Evolutionary conservation across 1,140 invertebrate species (phyloP).

Genomic region (Uloborus diversus): DNA sequence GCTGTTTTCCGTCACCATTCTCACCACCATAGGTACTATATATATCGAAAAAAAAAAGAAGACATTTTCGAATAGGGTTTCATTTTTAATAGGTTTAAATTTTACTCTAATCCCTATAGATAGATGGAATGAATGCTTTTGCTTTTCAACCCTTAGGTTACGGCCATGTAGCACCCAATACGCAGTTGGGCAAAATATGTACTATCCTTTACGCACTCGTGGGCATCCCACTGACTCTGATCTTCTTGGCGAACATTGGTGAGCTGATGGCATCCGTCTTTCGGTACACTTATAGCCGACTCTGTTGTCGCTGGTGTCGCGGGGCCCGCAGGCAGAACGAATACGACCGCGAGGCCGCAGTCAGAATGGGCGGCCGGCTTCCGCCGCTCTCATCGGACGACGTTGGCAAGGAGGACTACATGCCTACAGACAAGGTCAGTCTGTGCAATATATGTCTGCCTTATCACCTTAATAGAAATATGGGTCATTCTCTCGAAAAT

Average conservation of each 20-base stretch:
- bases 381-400: slow-evolving; percentile 57
- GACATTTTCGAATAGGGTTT: too few relatives aligned
- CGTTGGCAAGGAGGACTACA: slow-evolving; percentile 62
- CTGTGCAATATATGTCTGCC: neutral
- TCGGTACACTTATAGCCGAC: slow-evolving; percentile 90
- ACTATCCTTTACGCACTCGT: slow-evolving; percentile 94
- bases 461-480: neutral
- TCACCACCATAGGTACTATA: slow-evolving; percentile 61
- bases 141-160: slow-evolving; percentile 73
- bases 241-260: slow-evolving; percentile 88
- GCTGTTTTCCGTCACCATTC: slow-evolving; percentile 61
- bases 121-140: too few relatives aligned
- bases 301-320: slow-evolving; percentile 69
- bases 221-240: slow-evolving; percentile 92
- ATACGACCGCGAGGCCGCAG: neutral
- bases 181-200: slow-evolving; percentile 80
- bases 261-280: slow-evolving; percentile 95
- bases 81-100: too few relatives aligned
- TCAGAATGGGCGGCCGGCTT: slow-evolving; percentile 32
- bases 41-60: too few relatives aligned
- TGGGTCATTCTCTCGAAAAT: too few relatives aligned
- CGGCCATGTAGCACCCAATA: slow-evolving; percentile 90
- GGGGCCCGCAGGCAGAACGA: slow-evolving; percentile 6
- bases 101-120: too few relatives aligned
- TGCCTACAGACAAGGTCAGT: slow-evolving; percentile 62